A percentile compares a stretch with the other conserved stretches of the same genome.
Conservation (phyloP, 2,113 vertebrate species). For the Stigmatopora argus region DNA sequence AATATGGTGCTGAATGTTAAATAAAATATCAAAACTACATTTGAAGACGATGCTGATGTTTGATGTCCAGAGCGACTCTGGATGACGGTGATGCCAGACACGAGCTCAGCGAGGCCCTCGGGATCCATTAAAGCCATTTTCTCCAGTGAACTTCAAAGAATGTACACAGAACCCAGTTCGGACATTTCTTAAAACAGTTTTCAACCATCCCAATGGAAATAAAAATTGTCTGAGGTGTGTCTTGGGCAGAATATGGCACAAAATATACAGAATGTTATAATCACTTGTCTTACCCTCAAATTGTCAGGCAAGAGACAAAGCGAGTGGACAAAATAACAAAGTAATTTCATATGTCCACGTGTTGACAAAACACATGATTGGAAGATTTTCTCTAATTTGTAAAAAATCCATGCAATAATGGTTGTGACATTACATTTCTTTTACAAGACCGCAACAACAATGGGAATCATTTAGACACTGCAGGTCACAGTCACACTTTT, state of each 20-base stretch:
- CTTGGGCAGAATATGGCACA: neutral
- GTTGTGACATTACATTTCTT: neutral
- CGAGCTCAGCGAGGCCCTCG: neutral
- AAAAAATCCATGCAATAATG: neutral
- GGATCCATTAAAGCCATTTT: slow-evolving; percentile 8
- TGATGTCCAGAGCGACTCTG: slow-evolving; percentile 1
- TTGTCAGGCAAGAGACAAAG: neutral
- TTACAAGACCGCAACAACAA: neutral
- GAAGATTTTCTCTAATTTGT: neutral
- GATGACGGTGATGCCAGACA: neutral
- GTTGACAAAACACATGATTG: neutral
- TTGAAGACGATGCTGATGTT: neutral
- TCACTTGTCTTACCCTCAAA: neutral
- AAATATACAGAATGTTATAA: neutral
- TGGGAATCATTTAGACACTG: neutral
- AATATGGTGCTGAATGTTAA: neutral
- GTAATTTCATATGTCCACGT: neutral
- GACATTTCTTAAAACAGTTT: neutral
- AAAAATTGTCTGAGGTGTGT: neutral
- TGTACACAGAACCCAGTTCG: neutral
- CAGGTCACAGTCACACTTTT: neutral
- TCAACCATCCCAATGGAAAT: neutral
- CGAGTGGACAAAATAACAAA: neutral
- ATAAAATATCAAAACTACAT: neutral
- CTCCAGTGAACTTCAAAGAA: neutral